phyloP scores from a whole-genome alignment of 1,140 invertebrate species.

The Drosophila nebulosa region DNA sequence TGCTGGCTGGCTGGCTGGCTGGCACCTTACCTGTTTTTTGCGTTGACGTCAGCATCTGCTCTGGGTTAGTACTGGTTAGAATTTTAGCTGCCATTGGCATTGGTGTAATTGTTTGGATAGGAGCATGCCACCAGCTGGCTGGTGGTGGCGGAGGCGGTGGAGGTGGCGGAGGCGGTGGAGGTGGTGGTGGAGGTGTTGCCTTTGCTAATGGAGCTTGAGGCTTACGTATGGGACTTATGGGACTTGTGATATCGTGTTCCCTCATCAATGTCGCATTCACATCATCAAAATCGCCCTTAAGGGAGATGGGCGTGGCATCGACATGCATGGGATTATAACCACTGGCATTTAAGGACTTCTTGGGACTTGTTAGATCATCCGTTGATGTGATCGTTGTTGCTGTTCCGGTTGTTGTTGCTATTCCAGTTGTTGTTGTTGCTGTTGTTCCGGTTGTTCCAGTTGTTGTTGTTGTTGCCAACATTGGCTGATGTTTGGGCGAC shows the following conservation, averaged over 20 bases:
- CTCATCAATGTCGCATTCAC: neutral
- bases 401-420: too few relatives aligned
- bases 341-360: slow-evolving; percentile 66
- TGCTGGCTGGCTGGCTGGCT: neutral
- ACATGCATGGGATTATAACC: slow-evolving; percentile 34
- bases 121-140: slow-evolving; percentile 62
- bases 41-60: slow-evolving; percentile 11
- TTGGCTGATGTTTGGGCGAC: slow-evolving; percentile 63
- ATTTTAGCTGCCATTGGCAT: slow-evolving; percentile 34
- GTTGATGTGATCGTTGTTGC: too few relatives aligned
- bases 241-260: neutral
- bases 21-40: slow-evolving; percentile 37
- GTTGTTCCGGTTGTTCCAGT: too few relatives aligned
- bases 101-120: slow-evolving; percentile 26
- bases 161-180: slow-evolving; percentile 60
- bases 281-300: slow-evolving; percentile 47
- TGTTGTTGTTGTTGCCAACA: slow-evolving; percentile 10
- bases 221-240: slow-evolving; percentile 57
- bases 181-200: slow-evolving; percentile 6
- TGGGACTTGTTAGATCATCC: slow-evolving; percentile 55
- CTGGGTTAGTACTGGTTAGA: slow-evolving; percentile 60
- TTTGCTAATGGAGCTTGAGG: too few relatives aligned
- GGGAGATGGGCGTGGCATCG: slow-evolving; percentile 29
- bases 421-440: too few relatives aligned
- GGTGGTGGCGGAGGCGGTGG: slow-evolving; percentile 73